Evolutionary conservation across 35 echinoderm and acorn worm species (phyloP).

Genomic region (Heliocidaris erythrogramma): DNA sequence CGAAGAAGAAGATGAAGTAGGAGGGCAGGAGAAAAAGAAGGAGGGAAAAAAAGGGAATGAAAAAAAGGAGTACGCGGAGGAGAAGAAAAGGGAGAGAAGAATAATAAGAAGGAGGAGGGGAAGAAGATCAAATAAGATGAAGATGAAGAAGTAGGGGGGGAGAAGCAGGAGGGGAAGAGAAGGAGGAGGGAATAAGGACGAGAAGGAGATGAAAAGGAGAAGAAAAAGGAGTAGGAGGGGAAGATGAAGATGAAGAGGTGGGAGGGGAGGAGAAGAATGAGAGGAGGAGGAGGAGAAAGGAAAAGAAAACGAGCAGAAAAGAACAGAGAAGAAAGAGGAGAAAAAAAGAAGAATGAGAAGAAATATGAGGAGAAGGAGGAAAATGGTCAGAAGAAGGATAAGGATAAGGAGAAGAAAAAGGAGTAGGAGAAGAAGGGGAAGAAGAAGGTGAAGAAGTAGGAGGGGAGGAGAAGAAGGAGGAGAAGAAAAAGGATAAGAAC

Average conservation of each 20-base stretch:
- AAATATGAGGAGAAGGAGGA: background rate
- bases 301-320: too few relatives aligned
- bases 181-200: too few relatives aligned
- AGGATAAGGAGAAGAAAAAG: background rate
- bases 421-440: background rate
- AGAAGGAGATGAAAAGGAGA: too few relatives aligned
- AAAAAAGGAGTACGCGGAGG: background rate
- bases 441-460: too few relatives aligned
- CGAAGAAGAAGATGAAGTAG: background rate
- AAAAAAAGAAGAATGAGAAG: background rate
- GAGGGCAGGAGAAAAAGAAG: background rate
- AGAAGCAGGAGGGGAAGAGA: too few relatives aligned
- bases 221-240: background rate
- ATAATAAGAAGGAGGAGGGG: too few relatives aligned
- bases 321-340: background rate
- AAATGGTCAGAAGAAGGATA: background rate
- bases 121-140: too few relatives aligned
- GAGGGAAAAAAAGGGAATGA: background rate
- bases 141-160: too few relatives aligned
- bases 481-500: too few relatives aligned
- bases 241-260: background rate
- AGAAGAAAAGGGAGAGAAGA: background rate
- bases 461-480: too few relatives aligned
- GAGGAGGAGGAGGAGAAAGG: too few relatives aligned
- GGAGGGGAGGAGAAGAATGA: too few relatives aligned